Evolutionary conservation across 2,797 vertebrate species (phyloP).

Genomic region (Hydrocynus forskahlii): DNA sequence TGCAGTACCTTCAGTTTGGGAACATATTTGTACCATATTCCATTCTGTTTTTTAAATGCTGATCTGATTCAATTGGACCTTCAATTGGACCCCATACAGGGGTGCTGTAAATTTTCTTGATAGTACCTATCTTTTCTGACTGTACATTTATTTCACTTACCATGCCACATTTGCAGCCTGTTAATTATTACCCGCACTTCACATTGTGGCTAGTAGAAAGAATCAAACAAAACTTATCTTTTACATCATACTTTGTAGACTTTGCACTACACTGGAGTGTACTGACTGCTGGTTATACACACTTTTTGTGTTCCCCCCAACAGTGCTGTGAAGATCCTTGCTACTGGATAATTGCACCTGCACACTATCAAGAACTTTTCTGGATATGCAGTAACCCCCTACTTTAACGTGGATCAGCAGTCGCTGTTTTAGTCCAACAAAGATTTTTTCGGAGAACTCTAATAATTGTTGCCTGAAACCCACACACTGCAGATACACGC

Average conservation of each 20-base stretch:
- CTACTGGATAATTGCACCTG: conserved; percentile 13
- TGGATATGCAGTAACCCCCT: too few species aligned
- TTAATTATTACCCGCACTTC: conserved; percentile 45
- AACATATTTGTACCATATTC: too few species aligned
- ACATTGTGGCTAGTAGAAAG: conserved; percentile 14
- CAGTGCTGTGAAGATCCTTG: conserved; percentile 18
- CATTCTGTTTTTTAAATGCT: too few species aligned
- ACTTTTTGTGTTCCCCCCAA: conserved; percentile 1
- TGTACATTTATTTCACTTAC: conserved; percentile 21
- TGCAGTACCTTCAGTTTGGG: too few species aligned
- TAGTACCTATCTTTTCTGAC: not conserved
- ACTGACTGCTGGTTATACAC: conserved; percentile 28
- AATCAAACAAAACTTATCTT: conserved; percentile 41
- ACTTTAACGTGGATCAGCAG: too few species aligned
- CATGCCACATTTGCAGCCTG: conserved; percentile 3
- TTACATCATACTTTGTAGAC: conserved; percentile 43
- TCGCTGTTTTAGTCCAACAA: too few species aligned
- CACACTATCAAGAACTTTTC: conserved; percentile 11
- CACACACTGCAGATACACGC: too few species aligned
- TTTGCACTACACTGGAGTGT: conserved; percentile 39
- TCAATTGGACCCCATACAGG: too few species aligned
- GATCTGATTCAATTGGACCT: too few species aligned
- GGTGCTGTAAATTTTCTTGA: not conserved
- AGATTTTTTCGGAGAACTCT: too few species aligned
- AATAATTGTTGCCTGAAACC: too few species aligned